A percentile compares a stretch with the other conserved stretches of the same genome.
Conservation (phyloP, 2,113 vertebrate species). For the Cricetomys ansorgei region DNA sequence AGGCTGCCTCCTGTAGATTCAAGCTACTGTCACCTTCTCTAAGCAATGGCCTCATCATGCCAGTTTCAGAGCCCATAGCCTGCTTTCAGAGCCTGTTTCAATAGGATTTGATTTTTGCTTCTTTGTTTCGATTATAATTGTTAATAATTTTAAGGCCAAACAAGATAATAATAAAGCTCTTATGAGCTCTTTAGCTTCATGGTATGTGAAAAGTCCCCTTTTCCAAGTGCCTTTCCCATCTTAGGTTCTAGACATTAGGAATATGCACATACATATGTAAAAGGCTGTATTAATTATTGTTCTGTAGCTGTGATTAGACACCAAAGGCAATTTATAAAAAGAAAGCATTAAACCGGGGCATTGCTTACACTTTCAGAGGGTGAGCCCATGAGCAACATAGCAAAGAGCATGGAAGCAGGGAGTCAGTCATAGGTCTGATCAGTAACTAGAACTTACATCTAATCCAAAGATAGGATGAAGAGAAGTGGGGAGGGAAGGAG, state of each 20-base stretch:
- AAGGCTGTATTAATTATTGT: background rate
- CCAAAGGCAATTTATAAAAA: background rate
- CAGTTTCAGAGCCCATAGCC: background rate
- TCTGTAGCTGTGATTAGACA: background rate
- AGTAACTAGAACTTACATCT: background rate
- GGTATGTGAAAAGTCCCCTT: background rate
- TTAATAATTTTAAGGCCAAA: background rate
- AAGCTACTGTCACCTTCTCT: rapidly evolving
- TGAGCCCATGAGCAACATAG: background rate
- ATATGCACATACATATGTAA: background rate
- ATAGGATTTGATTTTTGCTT: background rate
- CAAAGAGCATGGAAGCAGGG: background rate
- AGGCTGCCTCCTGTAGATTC: background rate
- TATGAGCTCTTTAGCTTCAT: background rate
- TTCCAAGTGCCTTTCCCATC: background rate
- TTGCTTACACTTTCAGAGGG: background rate
- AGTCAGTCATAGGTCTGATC: background rate
- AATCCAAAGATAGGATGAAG: background rate
- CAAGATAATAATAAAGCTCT: background rate
- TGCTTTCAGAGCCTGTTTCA: background rate
- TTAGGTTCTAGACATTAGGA: background rate
- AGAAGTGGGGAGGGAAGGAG: background rate
- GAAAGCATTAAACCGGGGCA: too few relatives aligned
- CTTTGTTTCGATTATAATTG: background rate
- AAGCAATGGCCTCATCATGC: background rate